phyloP scores from a whole-genome alignment of 1,140 invertebrate genomes.

The Triops cancriformis region DNA sequence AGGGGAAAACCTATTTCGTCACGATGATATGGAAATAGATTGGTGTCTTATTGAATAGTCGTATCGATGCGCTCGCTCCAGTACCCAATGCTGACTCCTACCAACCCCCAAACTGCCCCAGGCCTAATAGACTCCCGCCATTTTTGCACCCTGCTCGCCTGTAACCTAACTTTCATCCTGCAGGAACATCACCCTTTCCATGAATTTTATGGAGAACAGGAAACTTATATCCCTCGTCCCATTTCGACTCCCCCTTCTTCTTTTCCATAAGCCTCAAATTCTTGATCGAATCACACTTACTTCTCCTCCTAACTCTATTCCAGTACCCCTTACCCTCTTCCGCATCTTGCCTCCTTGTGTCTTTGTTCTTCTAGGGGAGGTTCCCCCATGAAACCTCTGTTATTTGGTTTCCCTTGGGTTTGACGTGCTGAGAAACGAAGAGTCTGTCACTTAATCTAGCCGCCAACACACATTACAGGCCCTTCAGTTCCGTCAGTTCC shows the following conservation, averaged over 20 bases:
- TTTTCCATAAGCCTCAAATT: too few relatives aligned
- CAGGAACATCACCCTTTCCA: too few relatives aligned
- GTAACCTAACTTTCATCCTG: too few relatives aligned
- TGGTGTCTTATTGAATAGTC: not conserved
- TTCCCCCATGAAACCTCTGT: too few relatives aligned
- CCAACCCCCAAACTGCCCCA: not conserved
- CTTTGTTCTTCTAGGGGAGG: too few relatives aligned
- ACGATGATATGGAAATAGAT: not conserved
- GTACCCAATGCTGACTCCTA: not conserved
- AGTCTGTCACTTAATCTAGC: conserved; percentile 10
- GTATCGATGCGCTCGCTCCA: not conserved
- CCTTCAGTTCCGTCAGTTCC: not conserved
- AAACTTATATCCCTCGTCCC: too few relatives aligned
- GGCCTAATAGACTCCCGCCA: not conserved
- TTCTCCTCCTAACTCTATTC: too few relatives aligned
- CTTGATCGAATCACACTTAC: too few relatives aligned
- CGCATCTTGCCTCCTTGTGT: too few relatives aligned
- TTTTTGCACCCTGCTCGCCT: not conserved
- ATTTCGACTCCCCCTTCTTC: too few relatives aligned
- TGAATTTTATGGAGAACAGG: too few relatives aligned
- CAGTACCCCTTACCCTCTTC: too few relatives aligned
- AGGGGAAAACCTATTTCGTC: not conserved
- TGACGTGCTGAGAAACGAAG: conserved; percentile 1
- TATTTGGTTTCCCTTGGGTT: not conserved
- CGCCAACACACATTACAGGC: not conserved